Evolutionary conservation across 1,140 invertebrate genomes (phyloP).

Genomic region (Anthonomus grandis): DNA sequence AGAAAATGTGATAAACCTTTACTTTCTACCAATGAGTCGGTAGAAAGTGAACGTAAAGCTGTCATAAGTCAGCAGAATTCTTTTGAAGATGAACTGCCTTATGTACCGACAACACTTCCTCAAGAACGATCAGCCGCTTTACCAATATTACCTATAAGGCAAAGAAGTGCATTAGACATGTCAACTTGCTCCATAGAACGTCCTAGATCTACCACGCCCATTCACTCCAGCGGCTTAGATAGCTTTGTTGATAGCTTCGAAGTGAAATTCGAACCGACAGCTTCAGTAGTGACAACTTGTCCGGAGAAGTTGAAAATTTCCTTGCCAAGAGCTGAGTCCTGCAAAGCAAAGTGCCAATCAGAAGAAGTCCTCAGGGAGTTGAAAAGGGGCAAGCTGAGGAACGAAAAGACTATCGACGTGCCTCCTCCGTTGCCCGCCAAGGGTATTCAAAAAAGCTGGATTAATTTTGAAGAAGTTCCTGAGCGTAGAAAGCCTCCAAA

Average conservation of each 20-base stretch:
- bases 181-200: conserved; percentile 82
- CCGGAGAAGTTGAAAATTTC: conserved; percentile 71
- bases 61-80: conserved; percentile 77
- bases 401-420: conserved; percentile 48
- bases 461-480: conserved; percentile 82
- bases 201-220: conserved; percentile 79
- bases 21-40: conserved; percentile 44
- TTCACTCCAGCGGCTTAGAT: conserved; percentile 73
- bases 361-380: conserved; percentile 46
- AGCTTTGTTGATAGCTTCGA: conserved; percentile 59
- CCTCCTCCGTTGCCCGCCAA: conserved; percentile 54
- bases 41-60: conserved; percentile 67
- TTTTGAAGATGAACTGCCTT: conserved; percentile 83
- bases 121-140: conserved; percentile 75
- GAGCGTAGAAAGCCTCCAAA: conserved; percentile 74
- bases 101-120: conserved; percentile 80
- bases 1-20: conserved; percentile 49
- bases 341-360: conserved; percentile 32
- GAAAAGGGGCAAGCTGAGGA: conserved; percentile 50
- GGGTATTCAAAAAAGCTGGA: conserved; percentile 61
- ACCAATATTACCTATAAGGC: conserved; percentile 75
- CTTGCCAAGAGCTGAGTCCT: conserved; percentile 60
- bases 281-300: too few relatives aligned
- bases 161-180: conserved; percentile 64
- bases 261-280: conserved; percentile 35